Base-by-base conservation (phyloP, 2,888 invertebrate species). In the Macrosiphum euphorbiae region DNA sequence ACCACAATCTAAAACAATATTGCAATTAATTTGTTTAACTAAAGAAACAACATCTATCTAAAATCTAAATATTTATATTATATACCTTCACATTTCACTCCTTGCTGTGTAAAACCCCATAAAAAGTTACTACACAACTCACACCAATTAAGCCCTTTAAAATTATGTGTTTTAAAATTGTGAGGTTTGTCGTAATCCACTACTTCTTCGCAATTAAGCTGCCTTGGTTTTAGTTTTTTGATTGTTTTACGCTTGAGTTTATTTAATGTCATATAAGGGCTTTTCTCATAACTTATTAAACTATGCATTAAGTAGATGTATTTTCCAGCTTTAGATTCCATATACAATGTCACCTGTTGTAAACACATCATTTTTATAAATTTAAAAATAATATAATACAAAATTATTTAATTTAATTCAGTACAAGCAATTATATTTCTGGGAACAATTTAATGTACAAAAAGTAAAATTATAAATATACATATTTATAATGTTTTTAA, bases 81-180 rank as follows among this genome's bases (percentile, higher is more conserved):
- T 95, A 95, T 96, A 97, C 97, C 97, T 96, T 98, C 98, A 96
- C 98, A 99, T 96, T 98, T 98, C 5, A 98, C 98, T 84, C 98
- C 98, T 96, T 99, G 99, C 24, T 98, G 98, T 1, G 98, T 98
- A 95, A 99, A 97, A 11, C 99, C 99, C 99, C 99, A 99, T 93
- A 99, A 96, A 96, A 99, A 99, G 96, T 99, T 99, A 26, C 98
- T 98, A 96, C 99, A 99, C 95, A 98, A 97, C 95, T 99, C 98
- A 96, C 99, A 99, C 98, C 98, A 99, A 95, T 98, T 98, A 67
- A 98, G 96, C 0, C 98, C 98, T 96, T 98, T 98, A 95, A 98
- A 98, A 16, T 98, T 98, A 95, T 98, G 98, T 26, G 97, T 96
- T 96, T 97, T 97, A 95, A 98, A 98, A 44, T 96, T 96, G 95